Percentiles rank a stretch among this genome's conserved stretches.
These are phyloP conservation scores for Elmis aenea DNA, from an alignment of 2,888 invertebrate species.

Conservation along the genomic window DNA sequence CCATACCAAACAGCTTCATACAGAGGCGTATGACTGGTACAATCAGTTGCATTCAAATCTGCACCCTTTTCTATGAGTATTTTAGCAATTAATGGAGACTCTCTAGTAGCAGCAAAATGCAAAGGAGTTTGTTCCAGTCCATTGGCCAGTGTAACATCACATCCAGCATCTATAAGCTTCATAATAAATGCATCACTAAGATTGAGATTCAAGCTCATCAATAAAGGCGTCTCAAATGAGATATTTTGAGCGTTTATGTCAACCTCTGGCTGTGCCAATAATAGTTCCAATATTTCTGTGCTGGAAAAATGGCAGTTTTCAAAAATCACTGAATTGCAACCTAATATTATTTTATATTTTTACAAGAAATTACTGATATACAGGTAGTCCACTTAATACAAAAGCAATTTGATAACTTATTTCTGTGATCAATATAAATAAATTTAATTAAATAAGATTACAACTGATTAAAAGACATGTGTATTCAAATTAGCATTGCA, in stretches of 20 bases:
- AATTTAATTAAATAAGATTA: too few species aligned
- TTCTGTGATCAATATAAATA: too few species aligned
- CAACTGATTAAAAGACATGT: too few species aligned
- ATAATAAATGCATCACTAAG: too few species aligned
- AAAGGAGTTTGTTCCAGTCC: slow-evolving; percentile 28
- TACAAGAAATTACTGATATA: too few species aligned
- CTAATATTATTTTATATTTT: too few species aligned
- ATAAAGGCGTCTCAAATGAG: slow-evolving; percentile 26
- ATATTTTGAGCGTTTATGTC: slow-evolving; percentile 29
- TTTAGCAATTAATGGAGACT: slow-evolving; percentile 20
- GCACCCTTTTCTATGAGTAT: slow-evolving; percentile 31
- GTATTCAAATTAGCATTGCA: too few species aligned
- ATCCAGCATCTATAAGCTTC: too few species aligned
- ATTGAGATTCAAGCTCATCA: slow-evolving; percentile 13
- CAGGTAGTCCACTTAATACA: too few species aligned
- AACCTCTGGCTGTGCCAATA: slow-evolving; percentile 24
- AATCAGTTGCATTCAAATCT: slow-evolving; percentile 27
- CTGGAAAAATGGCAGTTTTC: too few species aligned
- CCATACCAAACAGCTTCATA: slow-evolving; percentile 26
- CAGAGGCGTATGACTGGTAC: slow-evolving; percentile 28
- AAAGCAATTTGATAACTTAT: too few species aligned
- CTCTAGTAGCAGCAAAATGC: slow-evolving; percentile 24
- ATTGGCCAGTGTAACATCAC: slow-evolving; percentile 29
- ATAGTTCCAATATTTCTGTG: slow-evolving; percentile 24
- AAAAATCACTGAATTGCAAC: too few species aligned